A percentile compares a stretch with the other conserved stretches of the same genome.
Evolutionary conservation across 2,113 vertebrate genomes (phyloP).

Genomic region (Collichthys lucidus): DNA sequence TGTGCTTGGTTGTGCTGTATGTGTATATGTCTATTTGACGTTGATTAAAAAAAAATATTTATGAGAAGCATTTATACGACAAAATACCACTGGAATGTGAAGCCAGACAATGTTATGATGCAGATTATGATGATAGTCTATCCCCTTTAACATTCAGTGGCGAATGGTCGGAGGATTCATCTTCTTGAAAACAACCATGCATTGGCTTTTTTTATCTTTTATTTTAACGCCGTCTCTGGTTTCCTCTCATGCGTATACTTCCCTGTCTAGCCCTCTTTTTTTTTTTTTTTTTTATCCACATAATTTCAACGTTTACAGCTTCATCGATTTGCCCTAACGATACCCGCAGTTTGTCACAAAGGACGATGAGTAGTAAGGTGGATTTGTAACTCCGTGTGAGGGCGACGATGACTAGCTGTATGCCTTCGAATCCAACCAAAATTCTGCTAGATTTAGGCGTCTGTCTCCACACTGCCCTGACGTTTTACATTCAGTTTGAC

Average conservation of each 20-base stretch:
- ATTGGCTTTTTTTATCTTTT: constrained; percentile 50
- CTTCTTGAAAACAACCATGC: constrained; percentile 58
- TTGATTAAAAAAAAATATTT: constrained; percentile 77
- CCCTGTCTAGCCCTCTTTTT: constrained; percentile 64
- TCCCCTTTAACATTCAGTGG: constrained; percentile 80
- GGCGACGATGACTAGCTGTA: constrained; percentile 67
- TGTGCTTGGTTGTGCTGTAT: constrained; percentile 82
- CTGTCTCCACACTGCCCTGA: constrained; percentile 67
- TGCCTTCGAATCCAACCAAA: constrained; percentile 79
- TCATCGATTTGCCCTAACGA: constrained; percentile 66
- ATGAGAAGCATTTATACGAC: constrained; percentile 84
- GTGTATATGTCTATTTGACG: constrained; percentile 81
- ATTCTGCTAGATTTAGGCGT: constrained; percentile 66
- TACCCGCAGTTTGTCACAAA: constrained; percentile 70
- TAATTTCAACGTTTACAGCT: constrained; percentile 79
- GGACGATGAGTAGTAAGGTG: constrained; percentile 53
- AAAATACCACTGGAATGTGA: constrained; percentile 88
- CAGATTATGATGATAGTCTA: constrained; percentile 78
- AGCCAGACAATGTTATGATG: constrained; percentile 85
- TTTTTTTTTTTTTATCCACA: constrained; percentile 10
- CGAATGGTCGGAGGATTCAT: constrained; percentile 69
- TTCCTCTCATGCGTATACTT: constrained; percentile 62
- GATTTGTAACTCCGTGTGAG: constrained; percentile 73
- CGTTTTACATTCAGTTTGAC: constrained; percentile 68
- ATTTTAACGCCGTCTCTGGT: constrained; percentile 22